phyloP scores from a whole-genome alignment of 2,888 invertebrate genomes.

The Boloria euphrosyne region DNA sequence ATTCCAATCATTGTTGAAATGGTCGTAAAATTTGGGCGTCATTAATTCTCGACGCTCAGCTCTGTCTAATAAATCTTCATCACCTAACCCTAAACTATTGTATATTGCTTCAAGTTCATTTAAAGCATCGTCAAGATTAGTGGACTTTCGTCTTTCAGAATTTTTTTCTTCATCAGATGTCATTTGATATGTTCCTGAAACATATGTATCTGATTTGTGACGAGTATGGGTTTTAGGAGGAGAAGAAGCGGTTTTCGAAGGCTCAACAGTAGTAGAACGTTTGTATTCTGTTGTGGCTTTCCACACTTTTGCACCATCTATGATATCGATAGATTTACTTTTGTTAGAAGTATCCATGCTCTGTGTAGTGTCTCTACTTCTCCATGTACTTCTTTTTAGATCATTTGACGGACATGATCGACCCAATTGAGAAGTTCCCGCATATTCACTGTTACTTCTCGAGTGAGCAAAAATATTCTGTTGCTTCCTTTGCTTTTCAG shows the following conservation, averaged over 20 bases:
- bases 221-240: conserved; percentile 72
- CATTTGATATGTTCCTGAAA: conserved; percentile 64
- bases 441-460: conserved; percentile 69
- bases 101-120: conserved; percentile 96
- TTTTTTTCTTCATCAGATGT: conserved; percentile 75
- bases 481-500: conserved; percentile 67
- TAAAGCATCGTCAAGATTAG: conserved; percentile 93
- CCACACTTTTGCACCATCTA: conserved; percentile 73
- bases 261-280: conserved; percentile 66
- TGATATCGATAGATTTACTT: conserved; percentile 53
- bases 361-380: conserved; percentile 46
- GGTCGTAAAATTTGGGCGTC: conserved; percentile 77
- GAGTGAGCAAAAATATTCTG: conserved; percentile 62
- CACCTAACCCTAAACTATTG: conserved; percentile 91
- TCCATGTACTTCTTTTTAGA: conserved; percentile 37
- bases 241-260: conserved; percentile 59
- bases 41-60: conserved; percentile 88
- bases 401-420: conserved; percentile 44
- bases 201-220: conserved; percentile 75
- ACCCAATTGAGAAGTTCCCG: conserved; percentile 54
- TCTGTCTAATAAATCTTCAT: conserved; percentile 90
- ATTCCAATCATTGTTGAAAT: conserved; percentile 74
- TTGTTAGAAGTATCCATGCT: conserved; percentile 59
- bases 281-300: conserved; percentile 78
- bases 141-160: conserved; percentile 84